Percentiles rank a stretch among this genome's conserved stretches.
These are phyloP conservation scores for Acanthosepion lycidas DNA, from an alignment of 2,888 invertebrate genomes.

Conservation along the genomic window DNA sequence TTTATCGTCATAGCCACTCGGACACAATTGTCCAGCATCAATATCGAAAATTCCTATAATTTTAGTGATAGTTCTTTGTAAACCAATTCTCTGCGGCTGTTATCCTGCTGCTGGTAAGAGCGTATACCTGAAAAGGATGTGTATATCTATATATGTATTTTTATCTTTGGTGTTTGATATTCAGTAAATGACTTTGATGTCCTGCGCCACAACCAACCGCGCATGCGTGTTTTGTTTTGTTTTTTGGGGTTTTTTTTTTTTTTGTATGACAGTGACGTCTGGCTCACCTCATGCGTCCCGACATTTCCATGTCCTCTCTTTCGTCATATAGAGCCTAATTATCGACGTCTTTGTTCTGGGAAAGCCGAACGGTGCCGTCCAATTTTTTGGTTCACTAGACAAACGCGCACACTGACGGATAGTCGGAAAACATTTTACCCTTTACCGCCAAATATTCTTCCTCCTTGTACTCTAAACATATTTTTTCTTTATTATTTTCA, in stretches of 20 bases:
- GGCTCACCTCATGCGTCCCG: neutral
- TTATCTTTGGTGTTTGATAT: neutral
- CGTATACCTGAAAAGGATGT: neutral
- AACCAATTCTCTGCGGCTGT: too few species aligned
- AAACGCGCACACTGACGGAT: neutral
- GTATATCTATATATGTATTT: neutral
- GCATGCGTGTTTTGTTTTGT: neutral
- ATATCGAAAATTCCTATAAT: too few species aligned
- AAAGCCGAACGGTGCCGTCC: neutral
- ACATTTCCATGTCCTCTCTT: neutral
- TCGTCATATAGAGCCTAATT: neutral
- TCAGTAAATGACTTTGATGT: neutral
- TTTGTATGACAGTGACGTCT: neutral
- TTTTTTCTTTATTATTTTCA: neutral
- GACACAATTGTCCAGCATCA: too few species aligned
- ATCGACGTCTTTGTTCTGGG: neutral
- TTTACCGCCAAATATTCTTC: too few species aligned
- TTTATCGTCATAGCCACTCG: too few species aligned
- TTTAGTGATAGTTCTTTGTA: too few species aligned
- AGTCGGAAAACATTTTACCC: neutral
- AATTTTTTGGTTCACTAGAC: slow-evolving; percentile 17
- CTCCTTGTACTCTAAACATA: neutral
- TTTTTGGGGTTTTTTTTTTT: neutral
- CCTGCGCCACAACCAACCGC: neutral
- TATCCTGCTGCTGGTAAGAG: too few species aligned